Evolutionary conservation across 1,140 invertebrate genomes (phyloP).

Genomic region (Cydia strobilella): DNA sequence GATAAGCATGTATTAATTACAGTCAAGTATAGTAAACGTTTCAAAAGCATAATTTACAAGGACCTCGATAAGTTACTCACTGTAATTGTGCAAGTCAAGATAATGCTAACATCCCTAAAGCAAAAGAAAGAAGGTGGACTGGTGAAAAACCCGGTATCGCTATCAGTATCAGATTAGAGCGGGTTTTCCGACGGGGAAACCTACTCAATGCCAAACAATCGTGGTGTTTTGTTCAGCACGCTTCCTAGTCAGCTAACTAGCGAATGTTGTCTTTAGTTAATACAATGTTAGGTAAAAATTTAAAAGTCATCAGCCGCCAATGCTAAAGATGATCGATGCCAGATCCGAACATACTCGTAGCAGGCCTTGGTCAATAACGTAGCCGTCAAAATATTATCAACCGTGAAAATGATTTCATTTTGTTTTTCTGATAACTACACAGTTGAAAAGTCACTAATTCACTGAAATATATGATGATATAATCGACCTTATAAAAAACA

Average conservation of each 20-base stretch:
- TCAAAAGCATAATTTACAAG: background rate
- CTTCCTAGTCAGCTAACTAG: background rate
- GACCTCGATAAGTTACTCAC: background rate
- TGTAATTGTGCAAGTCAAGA: background rate
- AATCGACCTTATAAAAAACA: background rate
- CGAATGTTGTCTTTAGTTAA: no score
- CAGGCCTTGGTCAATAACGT: no score
- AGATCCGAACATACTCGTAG: no score
- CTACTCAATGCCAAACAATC: conserved; percentile 20
- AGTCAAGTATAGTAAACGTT: background rate
- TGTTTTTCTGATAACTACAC: no score
- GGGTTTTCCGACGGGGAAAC: conserved; percentile 37
- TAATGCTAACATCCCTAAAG: conserved; percentile 21
- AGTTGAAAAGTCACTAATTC: no score
- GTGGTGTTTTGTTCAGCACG: background rate
- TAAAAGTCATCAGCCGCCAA: no score
- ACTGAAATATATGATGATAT: no score
- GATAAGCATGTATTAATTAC: background rate
- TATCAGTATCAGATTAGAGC: conserved; percentile 28
- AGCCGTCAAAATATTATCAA: no score
- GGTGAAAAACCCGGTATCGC: conserved; percentile 23
- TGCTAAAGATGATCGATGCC: no score
- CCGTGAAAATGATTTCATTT: no score
- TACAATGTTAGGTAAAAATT: no score
- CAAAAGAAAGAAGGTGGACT: conserved; percentile 22